A percentile compares a stretch with the other conserved stretches of the same genome.
Conservation (phyloP, 2,113 vertebrate genomes). For the Mesoclemmys tuberculata region DNA sequence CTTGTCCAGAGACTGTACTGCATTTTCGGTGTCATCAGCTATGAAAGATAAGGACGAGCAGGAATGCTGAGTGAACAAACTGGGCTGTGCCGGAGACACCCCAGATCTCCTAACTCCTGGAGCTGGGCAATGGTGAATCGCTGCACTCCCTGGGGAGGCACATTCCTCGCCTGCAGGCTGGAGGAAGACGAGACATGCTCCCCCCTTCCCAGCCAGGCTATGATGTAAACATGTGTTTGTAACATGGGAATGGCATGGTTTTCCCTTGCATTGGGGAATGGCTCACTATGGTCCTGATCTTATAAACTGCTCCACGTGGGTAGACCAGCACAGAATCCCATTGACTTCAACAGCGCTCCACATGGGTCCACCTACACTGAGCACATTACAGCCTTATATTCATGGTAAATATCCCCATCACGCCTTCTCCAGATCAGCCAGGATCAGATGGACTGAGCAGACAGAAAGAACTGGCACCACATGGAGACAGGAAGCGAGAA, state of each 20-base stretch:
- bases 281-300: background rate
- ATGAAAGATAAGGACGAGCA: conserved; percentile 88
- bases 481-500: background rate
- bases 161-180: background rate
- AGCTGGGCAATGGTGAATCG: background rate
- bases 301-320: background rate
- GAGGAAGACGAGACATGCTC: background rate
- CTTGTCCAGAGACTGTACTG: conserved; percentile 90
- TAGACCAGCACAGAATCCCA: background rate
- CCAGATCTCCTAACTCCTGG: background rate
- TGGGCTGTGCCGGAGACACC: background rate
- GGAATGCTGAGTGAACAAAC: background rate
- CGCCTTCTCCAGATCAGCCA: background rate
- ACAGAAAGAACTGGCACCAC: background rate
- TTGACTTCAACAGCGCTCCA: background rate
- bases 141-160: background rate
- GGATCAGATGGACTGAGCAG: background rate
- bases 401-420: background rate
- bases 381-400: background rate
- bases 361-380: background rate
- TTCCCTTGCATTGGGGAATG: background rate
- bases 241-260: background rate
- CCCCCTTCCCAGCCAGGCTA: background rate
- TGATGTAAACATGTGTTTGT: background rate
- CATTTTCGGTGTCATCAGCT: conserved; percentile 91